phyloP scores from a whole-genome alignment of 2,113 vertebrate genomes.

The Microcebus griseorufus region DNA sequence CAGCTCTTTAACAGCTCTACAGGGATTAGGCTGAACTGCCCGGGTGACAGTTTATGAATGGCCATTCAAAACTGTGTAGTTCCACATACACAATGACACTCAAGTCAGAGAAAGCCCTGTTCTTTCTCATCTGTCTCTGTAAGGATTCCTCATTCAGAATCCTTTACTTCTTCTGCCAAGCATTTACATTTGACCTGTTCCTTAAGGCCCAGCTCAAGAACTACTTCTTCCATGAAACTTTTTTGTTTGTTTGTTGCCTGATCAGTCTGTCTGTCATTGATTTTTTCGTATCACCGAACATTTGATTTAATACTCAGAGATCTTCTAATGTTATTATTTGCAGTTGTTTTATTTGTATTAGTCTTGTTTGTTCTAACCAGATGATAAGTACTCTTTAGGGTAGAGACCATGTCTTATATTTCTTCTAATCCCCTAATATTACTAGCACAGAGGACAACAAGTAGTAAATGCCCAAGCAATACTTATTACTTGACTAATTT shows the following conservation, averaged over 20 bases:
- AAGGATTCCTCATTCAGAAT: not conserved
- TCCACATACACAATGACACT: not conserved
- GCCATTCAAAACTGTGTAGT: not conserved
- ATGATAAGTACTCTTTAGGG: not conserved
- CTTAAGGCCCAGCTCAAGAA: not conserved
- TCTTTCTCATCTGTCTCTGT: not conserved
- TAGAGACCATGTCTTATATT: not conserved
- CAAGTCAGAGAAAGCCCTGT: not conserved
- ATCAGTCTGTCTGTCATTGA: not conserved
- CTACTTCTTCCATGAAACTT: not conserved
- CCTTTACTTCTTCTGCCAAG: not conserved
- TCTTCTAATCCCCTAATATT: not conserved
- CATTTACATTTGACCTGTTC: not conserved
- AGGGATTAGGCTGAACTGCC: constrained; percentile 34
- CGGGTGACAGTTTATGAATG: constrained; percentile 38
- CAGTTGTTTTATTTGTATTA: not conserved
- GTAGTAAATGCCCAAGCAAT: not conserved
- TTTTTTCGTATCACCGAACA: too few species aligned
- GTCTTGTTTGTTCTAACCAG: not conserved
- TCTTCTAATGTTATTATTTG: not conserved
- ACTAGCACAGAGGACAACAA: not conserved
- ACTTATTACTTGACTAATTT: not conserved
- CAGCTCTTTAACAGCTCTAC: not conserved
- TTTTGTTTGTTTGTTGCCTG: constrained; percentile 15
- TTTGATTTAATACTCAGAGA: not conserved